Conservation (phyloP, 2,888 invertebrate genomes). For the Anodontia alba region DNA sequence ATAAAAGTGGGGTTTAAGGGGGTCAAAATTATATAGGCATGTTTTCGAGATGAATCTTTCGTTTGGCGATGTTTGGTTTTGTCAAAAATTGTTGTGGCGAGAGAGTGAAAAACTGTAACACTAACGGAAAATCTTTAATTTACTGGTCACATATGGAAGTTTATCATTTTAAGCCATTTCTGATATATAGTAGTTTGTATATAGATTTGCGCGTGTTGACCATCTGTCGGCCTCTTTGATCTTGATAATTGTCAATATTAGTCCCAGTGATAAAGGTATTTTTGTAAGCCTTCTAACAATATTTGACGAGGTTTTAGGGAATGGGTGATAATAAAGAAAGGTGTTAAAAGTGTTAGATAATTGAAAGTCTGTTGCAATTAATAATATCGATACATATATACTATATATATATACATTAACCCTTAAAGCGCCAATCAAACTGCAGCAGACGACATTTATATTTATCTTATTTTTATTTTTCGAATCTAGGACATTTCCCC, state of each 20-base stretch:
- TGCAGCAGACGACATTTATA: no score
- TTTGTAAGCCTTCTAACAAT: slow-evolving; percentile 19
- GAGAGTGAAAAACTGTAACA: no score
- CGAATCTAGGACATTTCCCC: no score
- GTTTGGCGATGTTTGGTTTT: no score
- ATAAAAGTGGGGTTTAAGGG: no score
- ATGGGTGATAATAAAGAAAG: slow-evolving; percentile 13
- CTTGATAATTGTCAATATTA: slow-evolving; percentile 41
- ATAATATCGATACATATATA: slow-evolving; percentile 2
- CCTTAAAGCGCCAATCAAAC: no score
- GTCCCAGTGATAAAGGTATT: slow-evolving; percentile 29
- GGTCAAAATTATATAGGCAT: no score
- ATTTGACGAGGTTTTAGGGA: slow-evolving; percentile 1
- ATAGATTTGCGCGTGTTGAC: slow-evolving; percentile 3
- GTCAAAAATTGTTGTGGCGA: no score
- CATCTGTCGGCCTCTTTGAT: slow-evolving; percentile 42
- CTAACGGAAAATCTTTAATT: no score
- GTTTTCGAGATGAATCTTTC: no score
- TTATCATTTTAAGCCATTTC: not conserved
- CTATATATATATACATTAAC: no score
- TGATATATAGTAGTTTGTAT: not conserved
- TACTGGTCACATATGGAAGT: not conserved
- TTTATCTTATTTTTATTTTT: no score
- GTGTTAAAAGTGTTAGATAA: slow-evolving; percentile 16
- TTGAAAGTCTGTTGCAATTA: slow-evolving; percentile 8